Base-by-base conservation (phyloP, 2,888 invertebrate species). In the Tethea ocularis region DNA sequence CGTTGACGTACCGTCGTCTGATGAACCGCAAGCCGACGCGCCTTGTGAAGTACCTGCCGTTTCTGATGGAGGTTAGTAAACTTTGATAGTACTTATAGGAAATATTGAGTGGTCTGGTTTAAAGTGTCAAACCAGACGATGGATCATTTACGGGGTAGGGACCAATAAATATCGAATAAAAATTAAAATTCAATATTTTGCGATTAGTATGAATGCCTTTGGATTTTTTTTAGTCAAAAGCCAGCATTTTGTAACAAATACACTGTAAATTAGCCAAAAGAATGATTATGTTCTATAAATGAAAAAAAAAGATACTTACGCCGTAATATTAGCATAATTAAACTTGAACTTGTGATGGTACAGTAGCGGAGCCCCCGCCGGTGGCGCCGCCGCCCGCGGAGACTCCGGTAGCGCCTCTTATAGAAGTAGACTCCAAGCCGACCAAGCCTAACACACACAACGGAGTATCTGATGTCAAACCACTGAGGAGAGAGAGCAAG, bases 401-500 rank as follows among this genome's bases (percentile, higher is more conserved):
- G 52, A 71, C 75, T 10, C 69, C 74, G 5, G 41, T 56, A 22
- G 51, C 61, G 20, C 69, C 73, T 2, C 74, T 75, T 17, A 68
- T 72, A 56, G 74, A 76, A 52, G 55, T 69, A 57, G 71, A 77
- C 33, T 59, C 74, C 23, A 73, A 72, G 53, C 71, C 77, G 46
- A 46, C 1, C 11, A 57, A 58, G 38, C 63, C 60, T 78, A 77
- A 63, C 62, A 69, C n/a, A 20, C 46, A 20, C 60, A 91, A 88
- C 61, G 91, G 89, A 4, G 20, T 15, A 13, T 22, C 36, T 1
- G 88, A 89, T 52, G 61, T 69, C 54, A 94, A 87, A 84, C 75
- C 77, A 64, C 80, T 88, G 51, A 90, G 93, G 71, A 85, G 93
- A 91, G 77, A 88, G 64, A 79, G 75, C 36, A 89, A 89, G 76